Evolutionary conservation across 2,797 vertebrate species (phyloP).

Genomic region (Malacoraja senta): DNA sequence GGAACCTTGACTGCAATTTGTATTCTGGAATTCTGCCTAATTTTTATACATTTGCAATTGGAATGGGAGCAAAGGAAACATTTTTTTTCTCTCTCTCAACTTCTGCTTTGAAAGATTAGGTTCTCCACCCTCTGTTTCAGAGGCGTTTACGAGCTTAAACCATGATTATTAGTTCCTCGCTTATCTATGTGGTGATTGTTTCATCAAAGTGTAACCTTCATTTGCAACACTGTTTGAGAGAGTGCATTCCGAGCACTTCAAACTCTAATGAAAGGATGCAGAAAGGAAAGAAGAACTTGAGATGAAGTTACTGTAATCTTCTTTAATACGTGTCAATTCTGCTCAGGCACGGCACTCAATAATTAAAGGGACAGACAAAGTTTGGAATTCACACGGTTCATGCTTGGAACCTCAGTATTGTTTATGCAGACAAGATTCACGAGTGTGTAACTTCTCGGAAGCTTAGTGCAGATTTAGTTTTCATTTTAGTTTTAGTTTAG

Average conservation of each 20-base stretch:
- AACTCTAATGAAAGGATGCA: neutral
- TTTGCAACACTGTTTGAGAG: neutral
- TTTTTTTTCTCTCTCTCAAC: neutral
- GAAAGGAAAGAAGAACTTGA: neutral
- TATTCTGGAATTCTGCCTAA: neutral
- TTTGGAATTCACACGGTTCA: neutral
- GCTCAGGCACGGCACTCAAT: neutral
- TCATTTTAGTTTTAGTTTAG: no score
- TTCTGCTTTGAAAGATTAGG: constrained; percentile 4
- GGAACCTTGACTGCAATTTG: neutral
- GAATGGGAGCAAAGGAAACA: neutral
- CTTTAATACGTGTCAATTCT: neutral
- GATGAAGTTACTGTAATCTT: constrained; percentile 7
- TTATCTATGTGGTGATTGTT: constrained; percentile 18
- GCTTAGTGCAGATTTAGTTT: no score
- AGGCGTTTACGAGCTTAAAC: neutral
- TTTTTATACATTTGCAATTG: neutral
- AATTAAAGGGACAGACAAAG: neutral
- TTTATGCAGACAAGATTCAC: neutral
- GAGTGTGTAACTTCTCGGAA: no score
- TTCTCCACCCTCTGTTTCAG: neutral
- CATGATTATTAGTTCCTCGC: constrained; percentile 8
- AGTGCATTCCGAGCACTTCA: constrained; percentile 35
- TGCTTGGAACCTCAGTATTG: neutral
- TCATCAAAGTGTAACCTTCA: constrained; percentile 13